Percentiles rank a stretch among this genome's conserved stretches.
Evolutionary conservation across 1,140 invertebrate genomes (phyloP).

Genomic region (Lordiphosa stackelbergi): DNA sequence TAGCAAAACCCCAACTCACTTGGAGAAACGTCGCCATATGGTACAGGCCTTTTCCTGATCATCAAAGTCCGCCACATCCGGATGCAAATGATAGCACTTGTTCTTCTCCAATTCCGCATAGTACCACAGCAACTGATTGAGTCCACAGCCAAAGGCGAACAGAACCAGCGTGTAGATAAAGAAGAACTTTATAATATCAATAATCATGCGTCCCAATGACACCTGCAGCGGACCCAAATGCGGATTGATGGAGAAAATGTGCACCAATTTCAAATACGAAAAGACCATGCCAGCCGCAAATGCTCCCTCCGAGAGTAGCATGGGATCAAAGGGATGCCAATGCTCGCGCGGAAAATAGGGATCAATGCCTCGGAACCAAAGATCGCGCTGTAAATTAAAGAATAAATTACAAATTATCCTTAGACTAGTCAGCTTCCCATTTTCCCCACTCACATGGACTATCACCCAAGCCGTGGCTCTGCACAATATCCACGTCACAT

Average conservation of each 20-base stretch:
- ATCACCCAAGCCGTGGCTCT: conserved; percentile 86
- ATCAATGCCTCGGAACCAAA: conserved; percentile 82
- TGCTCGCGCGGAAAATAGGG: conserved; percentile 90
- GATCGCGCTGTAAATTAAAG: conserved; percentile 82
- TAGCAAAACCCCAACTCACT: conserved; percentile 78
- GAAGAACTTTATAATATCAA: conserved; percentile 96
- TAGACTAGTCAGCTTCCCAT: not conserved
- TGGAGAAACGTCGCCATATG: conserved; percentile 91
- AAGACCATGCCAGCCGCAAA: conserved; percentile 97
- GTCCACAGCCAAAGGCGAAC: conserved; percentile 93
- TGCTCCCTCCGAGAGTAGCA: conserved; percentile 94
- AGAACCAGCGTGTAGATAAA: conserved; percentile 93
- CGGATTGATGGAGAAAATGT: conserved; percentile 97
- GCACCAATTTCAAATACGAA: conserved; percentile 94
- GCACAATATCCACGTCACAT: conserved; percentile 93
- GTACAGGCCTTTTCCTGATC: conserved; percentile 88
- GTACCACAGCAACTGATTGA: conserved; percentile 97
- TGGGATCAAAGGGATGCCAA: conserved; percentile 96
- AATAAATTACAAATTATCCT: not conserved
- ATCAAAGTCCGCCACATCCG: conserved; percentile 85
- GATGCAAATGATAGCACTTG: conserved; percentile 87
- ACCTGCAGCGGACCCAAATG: conserved; percentile 93
- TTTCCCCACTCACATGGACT: conserved; percentile 82
- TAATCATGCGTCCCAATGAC: conserved; percentile 93
- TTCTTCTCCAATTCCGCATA: conserved; percentile 93